phyloP scores from a whole-genome alignment of 2,797 vertebrate species.

The Remorina albescens region DNA sequence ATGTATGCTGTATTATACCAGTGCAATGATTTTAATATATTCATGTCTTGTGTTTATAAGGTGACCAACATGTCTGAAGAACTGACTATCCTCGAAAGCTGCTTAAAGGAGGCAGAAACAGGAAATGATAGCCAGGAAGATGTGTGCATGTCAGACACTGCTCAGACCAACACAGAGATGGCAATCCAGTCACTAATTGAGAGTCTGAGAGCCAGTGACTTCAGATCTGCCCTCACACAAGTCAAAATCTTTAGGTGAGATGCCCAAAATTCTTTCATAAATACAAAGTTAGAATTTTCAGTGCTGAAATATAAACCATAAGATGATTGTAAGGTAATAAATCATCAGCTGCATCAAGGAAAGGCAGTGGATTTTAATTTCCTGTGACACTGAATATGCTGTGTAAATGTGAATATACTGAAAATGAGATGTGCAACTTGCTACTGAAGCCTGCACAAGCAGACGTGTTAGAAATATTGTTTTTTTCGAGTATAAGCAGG shows the following conservation, averaged over 20 bases:
- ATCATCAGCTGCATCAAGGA: not conserved
- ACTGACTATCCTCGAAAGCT: constrained; percentile 91
- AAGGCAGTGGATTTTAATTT: not conserved
- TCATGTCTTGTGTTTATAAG: constrained; percentile 73
- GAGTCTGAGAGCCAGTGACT: constrained; percentile 91
- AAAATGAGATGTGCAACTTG: too few relatives aligned
- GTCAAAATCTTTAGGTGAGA: constrained; percentile 96
- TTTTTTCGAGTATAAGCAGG: too few relatives aligned
- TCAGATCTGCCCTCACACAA: constrained; percentile 92
- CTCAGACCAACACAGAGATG: constrained; percentile 91
- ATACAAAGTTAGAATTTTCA: not conserved
- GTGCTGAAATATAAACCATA: not conserved
- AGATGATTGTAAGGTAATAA: not conserved
- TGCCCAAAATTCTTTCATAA: not conserved
- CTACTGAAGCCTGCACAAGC: too few relatives aligned
- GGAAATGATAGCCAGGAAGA: constrained; percentile 88
- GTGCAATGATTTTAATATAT: constrained; percentile 1
- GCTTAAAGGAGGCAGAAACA: constrained; percentile 92
- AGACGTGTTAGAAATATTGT: too few relatives aligned
- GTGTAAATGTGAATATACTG: too few relatives aligned
- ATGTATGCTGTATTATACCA: constrained; percentile 10
- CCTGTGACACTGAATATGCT: too few relatives aligned
- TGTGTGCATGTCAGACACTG: constrained; percentile 88
- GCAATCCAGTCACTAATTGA: constrained; percentile 97
- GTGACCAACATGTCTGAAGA: constrained; percentile 99